Conservation (phyloP, 2,797 vertebrate species). For the Dryobates pubescens region DNA sequence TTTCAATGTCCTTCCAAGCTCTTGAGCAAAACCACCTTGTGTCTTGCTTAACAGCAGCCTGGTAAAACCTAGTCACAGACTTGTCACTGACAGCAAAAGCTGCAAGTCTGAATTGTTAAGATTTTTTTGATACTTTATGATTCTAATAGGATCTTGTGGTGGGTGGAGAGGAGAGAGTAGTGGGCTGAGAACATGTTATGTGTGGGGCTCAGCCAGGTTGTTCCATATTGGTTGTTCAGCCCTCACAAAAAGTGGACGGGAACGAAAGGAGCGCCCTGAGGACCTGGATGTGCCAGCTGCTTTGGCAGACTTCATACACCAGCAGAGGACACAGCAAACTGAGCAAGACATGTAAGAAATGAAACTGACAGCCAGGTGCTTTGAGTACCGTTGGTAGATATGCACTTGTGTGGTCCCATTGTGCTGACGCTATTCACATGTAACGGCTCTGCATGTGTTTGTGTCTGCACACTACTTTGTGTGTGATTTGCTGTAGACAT, state of each 20-base stretch:
- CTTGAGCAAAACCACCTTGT: background rate
- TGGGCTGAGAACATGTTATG: background rate
- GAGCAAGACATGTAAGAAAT: conserved; percentile 91
- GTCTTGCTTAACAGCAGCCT: background rate
- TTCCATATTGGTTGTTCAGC: conserved; percentile 65
- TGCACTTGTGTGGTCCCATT: background rate
- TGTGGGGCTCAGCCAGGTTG: conserved; percentile 10
- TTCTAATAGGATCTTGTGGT: background rate
- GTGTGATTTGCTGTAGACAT: background rate
- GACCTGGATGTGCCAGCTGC: conserved; percentile 93
- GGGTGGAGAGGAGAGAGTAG: conserved; percentile 15
- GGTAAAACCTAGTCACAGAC: background rate
- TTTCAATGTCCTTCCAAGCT: background rate
- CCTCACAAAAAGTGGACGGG: conserved; percentile 86
- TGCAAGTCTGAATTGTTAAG: background rate
- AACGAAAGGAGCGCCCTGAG: conserved; percentile 87
- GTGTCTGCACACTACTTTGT: background rate
- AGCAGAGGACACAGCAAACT: conserved; percentile 90
- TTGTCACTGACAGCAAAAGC: background rate
- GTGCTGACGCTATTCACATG: background rate
- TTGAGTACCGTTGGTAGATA: background rate
- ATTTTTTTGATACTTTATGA: background rate
- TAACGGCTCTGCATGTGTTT: conserved; percentile 41
- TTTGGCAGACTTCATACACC: conserved; percentile 94
- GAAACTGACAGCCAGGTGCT: conserved; percentile 2